These are phyloP conservation scores for Hydrolagus affinis DNA, from an alignment of 2,113 vertebrate genomes.

Conservation along the genomic window DNA sequence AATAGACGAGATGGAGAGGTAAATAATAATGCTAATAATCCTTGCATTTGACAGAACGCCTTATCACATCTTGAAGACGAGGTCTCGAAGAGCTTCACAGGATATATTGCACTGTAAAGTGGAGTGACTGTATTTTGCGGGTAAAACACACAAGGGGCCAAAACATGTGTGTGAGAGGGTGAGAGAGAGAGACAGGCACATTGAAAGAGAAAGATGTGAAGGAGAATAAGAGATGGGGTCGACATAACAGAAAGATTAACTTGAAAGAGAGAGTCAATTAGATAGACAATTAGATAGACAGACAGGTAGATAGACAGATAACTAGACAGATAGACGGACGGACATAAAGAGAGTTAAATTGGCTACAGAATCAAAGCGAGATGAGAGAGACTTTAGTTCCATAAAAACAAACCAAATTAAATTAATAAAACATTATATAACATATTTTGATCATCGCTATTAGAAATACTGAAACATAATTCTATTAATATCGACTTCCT, in stretches of 20 bases:
- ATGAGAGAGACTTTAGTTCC: slow-evolving; percentile 26
- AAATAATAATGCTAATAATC: too few species aligned
- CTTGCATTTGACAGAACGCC: too few species aligned
- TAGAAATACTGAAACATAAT: slow-evolving; percentile 31
- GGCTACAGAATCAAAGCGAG: background rate
- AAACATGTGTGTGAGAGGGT: too few species aligned
- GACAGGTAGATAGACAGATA: background rate
- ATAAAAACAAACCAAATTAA: slow-evolving; percentile 29
- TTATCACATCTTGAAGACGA: too few species aligned
- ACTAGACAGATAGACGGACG: background rate
- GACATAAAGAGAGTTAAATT: background rate
- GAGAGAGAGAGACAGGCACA: background rate
- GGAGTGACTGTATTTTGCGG: too few species aligned
- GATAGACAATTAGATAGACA: background rate
- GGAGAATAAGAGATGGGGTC: too few species aligned
- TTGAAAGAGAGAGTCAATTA: background rate
- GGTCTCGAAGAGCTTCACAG: too few species aligned
- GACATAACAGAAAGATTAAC: background rate
- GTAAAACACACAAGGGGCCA: too few species aligned
- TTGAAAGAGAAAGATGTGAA: background rate
- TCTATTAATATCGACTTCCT: slow-evolving; percentile 31
- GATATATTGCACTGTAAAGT: too few species aligned
- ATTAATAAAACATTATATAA: slow-evolving; percentile 27
- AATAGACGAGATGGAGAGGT: too few species aligned
- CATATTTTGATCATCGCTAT: slow-evolving; percentile 25